A percentile compares a stretch with the other conserved stretches of the same genome.
Evolutionary conservation across 2,888 invertebrate genomes (phyloP).

Genomic region (Tortrix viridana): DNA sequence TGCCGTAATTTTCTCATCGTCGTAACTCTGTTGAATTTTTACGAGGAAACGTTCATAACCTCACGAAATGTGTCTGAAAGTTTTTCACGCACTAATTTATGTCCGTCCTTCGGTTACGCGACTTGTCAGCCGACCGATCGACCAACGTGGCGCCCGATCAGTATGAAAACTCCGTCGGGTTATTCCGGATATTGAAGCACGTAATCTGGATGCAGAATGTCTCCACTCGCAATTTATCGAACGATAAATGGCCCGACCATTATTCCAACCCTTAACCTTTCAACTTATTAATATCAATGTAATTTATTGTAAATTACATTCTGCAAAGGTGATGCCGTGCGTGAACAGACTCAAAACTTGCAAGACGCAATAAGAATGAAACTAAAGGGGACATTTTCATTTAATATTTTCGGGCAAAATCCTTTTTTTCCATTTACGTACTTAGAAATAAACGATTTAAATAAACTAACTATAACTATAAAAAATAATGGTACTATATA

Average conservation of each 20-base stretch:
- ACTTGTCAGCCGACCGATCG: constrained; percentile 43
- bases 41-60: constrained; percentile 49
- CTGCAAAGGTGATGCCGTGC: constrained; percentile 69
- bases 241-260: constrained; percentile 79
- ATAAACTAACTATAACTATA: too few relatives aligned
- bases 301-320: constrained; percentile 85
- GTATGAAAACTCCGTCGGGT: constrained; percentile 53
- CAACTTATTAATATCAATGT: constrained; percentile 82
- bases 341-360: constrained; percentile 49
- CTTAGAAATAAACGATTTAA: too few relatives aligned
- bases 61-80: constrained; percentile 52
- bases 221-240: constrained; percentile 81
- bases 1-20: constrained; percentile 52
- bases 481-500: too few relatives aligned
- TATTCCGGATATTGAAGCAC: constrained; percentile 82
- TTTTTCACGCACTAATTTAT: constrained; percentile 57
- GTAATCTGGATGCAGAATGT: constrained; percentile 81
- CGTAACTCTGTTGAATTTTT: constrained; percentile 49
- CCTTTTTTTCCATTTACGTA: too few relatives aligned
- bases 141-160: constrained; percentile 42
- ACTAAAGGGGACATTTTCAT: too few relatives aligned
- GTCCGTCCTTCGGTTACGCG: constrained; percentile 15
- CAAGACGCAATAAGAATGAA: too few relatives aligned
- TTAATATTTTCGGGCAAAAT: too few relatives aligned
- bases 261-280: constrained; percentile 81